phyloP scores from a whole-genome alignment of 2,797 vertebrate species.

The Avahi laniger region DNA sequence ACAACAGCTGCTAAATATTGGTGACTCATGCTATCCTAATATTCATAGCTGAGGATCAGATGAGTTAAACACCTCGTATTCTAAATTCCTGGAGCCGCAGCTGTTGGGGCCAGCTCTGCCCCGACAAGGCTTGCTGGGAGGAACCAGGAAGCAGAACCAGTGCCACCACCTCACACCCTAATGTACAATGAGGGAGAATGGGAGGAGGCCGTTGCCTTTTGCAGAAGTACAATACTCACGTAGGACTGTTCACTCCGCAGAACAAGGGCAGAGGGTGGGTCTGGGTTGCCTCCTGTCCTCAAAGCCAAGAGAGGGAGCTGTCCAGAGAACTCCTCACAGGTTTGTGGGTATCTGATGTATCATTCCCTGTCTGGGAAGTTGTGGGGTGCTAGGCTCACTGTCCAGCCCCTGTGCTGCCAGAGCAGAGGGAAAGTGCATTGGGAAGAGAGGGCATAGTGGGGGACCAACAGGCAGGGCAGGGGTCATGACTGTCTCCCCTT shows the following conservation, averaged over 20 bases:
- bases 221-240: not conserved
- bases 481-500: too few species aligned
- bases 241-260: not conserved
- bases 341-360: not conserved
- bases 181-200: not conserved
- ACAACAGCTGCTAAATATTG: conserved; percentile 19
- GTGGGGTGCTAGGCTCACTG: not conserved
- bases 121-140: not conserved
- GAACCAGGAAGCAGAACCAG: not conserved
- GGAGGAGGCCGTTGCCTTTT: not conserved
- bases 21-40: not conserved
- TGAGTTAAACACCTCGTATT: not conserved
- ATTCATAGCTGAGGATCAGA: not conserved
- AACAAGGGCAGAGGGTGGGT: not conserved
- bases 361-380: not conserved
- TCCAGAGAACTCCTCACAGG: not conserved
- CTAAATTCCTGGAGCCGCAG: not conserved
- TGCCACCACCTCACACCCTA: not conserved
- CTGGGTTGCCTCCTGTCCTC: not conserved
- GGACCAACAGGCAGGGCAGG: not conserved
- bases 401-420: not conserved
- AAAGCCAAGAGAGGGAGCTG: not conserved
- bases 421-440: not conserved
- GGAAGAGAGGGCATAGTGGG: not conserved
- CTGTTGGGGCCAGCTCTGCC: not conserved